Base-by-base conservation (phyloP, 2,888 invertebrate species). In the Elysia crispata region DNA sequence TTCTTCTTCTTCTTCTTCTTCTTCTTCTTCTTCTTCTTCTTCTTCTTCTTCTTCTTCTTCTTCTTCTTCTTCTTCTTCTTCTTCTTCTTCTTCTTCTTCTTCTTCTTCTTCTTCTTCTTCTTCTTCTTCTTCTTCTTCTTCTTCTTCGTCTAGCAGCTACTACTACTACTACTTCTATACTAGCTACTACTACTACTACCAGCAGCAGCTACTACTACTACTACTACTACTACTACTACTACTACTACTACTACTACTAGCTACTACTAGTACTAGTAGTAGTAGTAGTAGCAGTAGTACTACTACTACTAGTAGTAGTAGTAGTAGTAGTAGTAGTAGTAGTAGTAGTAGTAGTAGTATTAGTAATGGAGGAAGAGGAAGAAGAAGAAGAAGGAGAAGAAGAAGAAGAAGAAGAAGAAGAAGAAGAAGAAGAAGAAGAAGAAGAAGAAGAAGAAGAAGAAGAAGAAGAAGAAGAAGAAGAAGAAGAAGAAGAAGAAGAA, bases 11-110 rank as follows among this genome's bases (percentile, higher is more conserved):
- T 62, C 62, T 62, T 30, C 60, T 60, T 60, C 41, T 20, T 60
- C 31, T 62, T 28, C 33, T 3, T n/a, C 31, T 49, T 15, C 49
- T 62, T 30, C 31, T 25, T 60, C 6, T 25, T 75, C 13, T n/a
- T 28, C 11, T 41, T 60, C n/a, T 25, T 75, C n/a, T 1, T 75
- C 20, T 33, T 75, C 20, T n/a, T 60, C 31, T 8, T 60, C n/a
- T 33, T 60, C 31, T 28, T 74, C 28, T 28, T 74, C 28, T 20
- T 74, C 57, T 23, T 74, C 57, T 23, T 74, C 25, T 54, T 74
- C 57, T 74, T 74, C 74, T 74, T 74, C 74, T 74, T 74, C 74
- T 74, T 74, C 74, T 74, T 74, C 74, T 74, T 74, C 74, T 74
- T 74, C 54, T 74, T 74, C 57, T 74, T 74, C 57, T 74, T 74